Base-by-base conservation (phyloP, 92 coral and sea anemone species). In the Montipora capitata region DNA sequence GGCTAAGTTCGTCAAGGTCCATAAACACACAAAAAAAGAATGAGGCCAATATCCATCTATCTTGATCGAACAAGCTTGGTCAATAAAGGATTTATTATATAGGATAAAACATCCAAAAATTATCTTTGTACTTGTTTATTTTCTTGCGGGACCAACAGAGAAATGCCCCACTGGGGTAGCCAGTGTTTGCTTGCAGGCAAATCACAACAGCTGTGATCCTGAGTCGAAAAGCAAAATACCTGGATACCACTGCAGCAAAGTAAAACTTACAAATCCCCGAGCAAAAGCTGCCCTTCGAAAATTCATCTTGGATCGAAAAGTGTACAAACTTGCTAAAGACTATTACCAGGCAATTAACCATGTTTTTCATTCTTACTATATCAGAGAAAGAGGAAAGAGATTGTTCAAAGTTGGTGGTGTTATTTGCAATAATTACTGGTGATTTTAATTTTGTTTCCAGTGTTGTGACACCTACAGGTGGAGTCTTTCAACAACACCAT, bases 401-500 rank as follows among this genome's bases (percentile, higher is more conserved):
- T 45, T 45, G 4, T 45, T 45, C 51, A 45, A 45, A 45, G 51
- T 45, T 45, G 51, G 51, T 45, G 51, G 5, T 4, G 51, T 45
- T 45, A 45, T 45, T 45, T 45, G 51, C 7, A 45, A 45, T 45
- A 45, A 45, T 7, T 45, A n/a, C n/a, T 45, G 4, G 4, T 45
- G 0, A 45, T 45, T 45, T 4, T 45, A 45, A 27, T 8, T 69
- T 39, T 6, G 5, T 42, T 78, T 79, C 72, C 76, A 68, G 86
- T 81, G 86, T 41, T 68, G 77, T 38, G 77, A 81, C 48, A 81
- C 86, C 51, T 68, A 81, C 77, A 68, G 77, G 77, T 81, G 65
- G 77, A 67, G 10, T 68, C 76, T 11, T 81, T 81, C 51, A 68
- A 81, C 77, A 81, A 68, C 52, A 12, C 12, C 5, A 68, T 81